A percentile compares a stretch with the other conserved stretches of the same genome.
These are phyloP conservation scores for Illadopsis cleaveri DNA, from an alignment of 2,113 vertebrate species.

Conservation along the genomic window DNA sequence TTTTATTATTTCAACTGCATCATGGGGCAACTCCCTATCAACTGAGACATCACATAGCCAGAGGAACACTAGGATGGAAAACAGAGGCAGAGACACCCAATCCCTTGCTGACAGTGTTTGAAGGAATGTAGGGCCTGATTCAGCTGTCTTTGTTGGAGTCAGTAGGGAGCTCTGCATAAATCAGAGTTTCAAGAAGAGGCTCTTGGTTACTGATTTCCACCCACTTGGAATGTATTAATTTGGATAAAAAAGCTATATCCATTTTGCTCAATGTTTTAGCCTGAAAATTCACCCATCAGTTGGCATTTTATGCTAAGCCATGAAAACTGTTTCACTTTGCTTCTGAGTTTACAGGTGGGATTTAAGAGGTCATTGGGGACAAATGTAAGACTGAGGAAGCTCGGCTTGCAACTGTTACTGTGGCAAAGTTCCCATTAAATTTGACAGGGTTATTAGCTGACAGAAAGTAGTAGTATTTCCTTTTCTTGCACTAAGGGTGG, in stretches of 20 bases:
- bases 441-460: neutral
- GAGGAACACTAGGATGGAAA: constrained; percentile 51
- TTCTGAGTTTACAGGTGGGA: constrained; percentile 7
- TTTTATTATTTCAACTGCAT: constrained; percentile 66
- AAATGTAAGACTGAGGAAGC: neutral
- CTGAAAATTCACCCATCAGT: neutral
- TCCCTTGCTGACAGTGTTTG: constrained; percentile 64
- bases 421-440: constrained; percentile 11
- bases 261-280: neutral
- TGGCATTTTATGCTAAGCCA: neutral
- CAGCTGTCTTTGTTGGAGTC: constrained; percentile 58
- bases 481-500: neutral
- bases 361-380: neutral
- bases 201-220: constrained; percentile 53
- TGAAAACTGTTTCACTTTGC: neutral
- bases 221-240: constrained; percentile 37
- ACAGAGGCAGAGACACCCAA: constrained; percentile 66
- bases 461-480: neutral
- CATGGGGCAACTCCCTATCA: constrained; percentile 61
- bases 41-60: constrained; percentile 40
- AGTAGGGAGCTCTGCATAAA: constrained; percentile 55
- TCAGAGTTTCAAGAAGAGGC: constrained; percentile 21
- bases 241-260: constrained; percentile 11
- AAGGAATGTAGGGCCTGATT: constrained; percentile 65
- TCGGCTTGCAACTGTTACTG: neutral